Evolutionary conservation across 2,113 vertebrate genomes (phyloP).

Genomic region (Tupaia tana): DNA sequence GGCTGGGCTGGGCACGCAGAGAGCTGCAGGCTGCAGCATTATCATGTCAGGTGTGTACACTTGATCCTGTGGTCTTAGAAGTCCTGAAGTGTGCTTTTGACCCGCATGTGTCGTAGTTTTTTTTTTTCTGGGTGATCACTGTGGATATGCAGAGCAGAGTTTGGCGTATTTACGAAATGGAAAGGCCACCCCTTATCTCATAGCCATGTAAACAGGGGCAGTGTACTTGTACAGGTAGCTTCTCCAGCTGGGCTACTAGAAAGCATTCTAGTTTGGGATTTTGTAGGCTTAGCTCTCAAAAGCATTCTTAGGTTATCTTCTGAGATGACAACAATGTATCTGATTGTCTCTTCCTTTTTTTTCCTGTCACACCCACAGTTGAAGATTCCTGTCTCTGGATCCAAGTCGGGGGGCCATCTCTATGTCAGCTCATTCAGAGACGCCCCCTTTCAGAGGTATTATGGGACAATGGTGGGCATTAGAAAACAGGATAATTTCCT

Average conservation of each 20-base stretch:
- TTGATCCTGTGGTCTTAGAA: neutral
- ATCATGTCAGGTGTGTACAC: neutral
- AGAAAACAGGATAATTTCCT: neutral
- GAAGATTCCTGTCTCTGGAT: conserved; percentile 90
- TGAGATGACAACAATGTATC: neutral
- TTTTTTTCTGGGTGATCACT: neutral
- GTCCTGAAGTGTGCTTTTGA: neutral
- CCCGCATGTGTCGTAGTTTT: neutral
- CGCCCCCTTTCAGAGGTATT: conserved; percentile 78
- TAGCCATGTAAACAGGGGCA: neutral
- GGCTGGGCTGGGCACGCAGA: neutral
- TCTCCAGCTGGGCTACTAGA: neutral
- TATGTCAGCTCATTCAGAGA: conserved; percentile 84
- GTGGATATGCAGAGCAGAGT: neutral
- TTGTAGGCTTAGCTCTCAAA: neutral
- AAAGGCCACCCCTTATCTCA: neutral
- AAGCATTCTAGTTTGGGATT: neutral
- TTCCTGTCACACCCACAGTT: conserved; percentile 78
- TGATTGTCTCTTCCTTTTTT: neutral
- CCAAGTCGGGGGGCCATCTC: conserved; percentile 84
- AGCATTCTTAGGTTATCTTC: neutral
- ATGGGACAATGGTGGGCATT: neutral
- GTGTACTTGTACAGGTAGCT: neutral
- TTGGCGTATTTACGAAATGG: neutral
- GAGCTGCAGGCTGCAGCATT: accelerated